Evolutionary conservation across 2,797 vertebrate species (phyloP), one percentile per base, ranked within the genome.

Genomic region (Natrix natrix): DNA sequence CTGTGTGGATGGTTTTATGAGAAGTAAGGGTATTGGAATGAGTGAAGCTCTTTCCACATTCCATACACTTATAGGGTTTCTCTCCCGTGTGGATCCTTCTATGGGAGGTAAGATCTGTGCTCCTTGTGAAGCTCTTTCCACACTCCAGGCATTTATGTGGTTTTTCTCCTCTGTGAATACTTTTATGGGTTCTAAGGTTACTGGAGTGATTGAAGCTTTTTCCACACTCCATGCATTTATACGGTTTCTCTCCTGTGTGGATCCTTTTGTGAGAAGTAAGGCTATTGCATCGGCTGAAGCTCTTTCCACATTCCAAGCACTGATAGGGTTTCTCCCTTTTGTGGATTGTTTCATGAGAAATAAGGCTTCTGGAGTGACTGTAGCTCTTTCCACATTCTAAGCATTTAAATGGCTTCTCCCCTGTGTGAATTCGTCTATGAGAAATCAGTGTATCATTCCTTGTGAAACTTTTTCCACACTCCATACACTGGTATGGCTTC

Each of bases 71-170:
- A 57, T 96, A 88, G 0, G 93, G 94, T 17, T 94, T 95, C 63
- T 96, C 95, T 86, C 95, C 96, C 2, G 94, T 95, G 92, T 96
- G 96, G 22, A 94, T 66, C 86, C 94, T 91, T 59, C 83, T 93
- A 63, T 96, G 96, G 54, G 93, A 88, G 12, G 91, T 88, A 92
- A 95, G 95, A 56, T 92, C 92, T 26, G 93, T 93, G 83, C 89
- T 93, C 61, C 93, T 92, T 57, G 87, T 94, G 92, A 96, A 96
- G 86, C 87, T 66, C 43, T 94, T 95, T 4, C 95, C 95, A 56
- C 96, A 96, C 8, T 93, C 91, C 16, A 43, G 10, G 13, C 92
- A 93, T 74, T 88, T 52, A 26, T 56, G 32, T 78, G 69, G 69
- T 22, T 78, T 78, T 43, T 78, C 69, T 22, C 32, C 32, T 78